Conservation (phyloP, 2,797 vertebrate genomes). For the Chaenodraco wilsoni region DNA sequence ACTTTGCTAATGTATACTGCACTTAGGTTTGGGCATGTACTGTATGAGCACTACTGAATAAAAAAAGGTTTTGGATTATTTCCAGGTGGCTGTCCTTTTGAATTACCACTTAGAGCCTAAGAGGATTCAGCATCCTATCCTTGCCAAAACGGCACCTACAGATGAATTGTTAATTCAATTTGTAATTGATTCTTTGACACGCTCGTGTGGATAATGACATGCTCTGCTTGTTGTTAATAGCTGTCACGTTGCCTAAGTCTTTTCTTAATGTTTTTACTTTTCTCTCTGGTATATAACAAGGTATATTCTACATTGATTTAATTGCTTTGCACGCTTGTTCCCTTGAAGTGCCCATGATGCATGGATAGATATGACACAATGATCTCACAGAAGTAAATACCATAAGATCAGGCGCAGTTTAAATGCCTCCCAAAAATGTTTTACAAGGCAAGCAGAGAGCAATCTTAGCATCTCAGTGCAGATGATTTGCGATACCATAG, state of each 20-base stretch:
- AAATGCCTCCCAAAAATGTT: conserved; percentile 58
- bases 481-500: conserved; percentile 65
- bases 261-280: conserved; percentile 13
- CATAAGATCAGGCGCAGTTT: conserved; percentile 43
- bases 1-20: conserved; percentile 53
- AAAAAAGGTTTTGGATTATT: conserved; percentile 44
- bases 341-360: conserved; percentile 11
- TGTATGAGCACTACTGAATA: conserved; percentile 33
- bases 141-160: conserved; percentile 41
- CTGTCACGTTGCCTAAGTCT: conserved; percentile 21
- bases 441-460: conserved; percentile 48
- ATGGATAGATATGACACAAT: conserved; percentile 9
- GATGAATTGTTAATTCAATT: conserved; percentile 48
- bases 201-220: conserved; percentile 32
- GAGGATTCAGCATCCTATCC: conserved; percentile 30
- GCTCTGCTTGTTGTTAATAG: conserved; percentile 40
- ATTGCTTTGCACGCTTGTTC: conserved; percentile 24
- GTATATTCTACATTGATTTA: conserved; percentile 9
- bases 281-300: conserved; percentile 19
- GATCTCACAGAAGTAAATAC: conserved; percentile 44
- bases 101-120: conserved; percentile 46
- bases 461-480: conserved; percentile 51
- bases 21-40: conserved; percentile 26
- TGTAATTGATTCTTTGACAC: conserved; percentile 62
- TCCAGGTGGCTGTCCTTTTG: conserved; percentile 55